phyloP scores from a whole-genome alignment of 2,888 invertebrate genomes.

The Mantis religiosa region DNA sequence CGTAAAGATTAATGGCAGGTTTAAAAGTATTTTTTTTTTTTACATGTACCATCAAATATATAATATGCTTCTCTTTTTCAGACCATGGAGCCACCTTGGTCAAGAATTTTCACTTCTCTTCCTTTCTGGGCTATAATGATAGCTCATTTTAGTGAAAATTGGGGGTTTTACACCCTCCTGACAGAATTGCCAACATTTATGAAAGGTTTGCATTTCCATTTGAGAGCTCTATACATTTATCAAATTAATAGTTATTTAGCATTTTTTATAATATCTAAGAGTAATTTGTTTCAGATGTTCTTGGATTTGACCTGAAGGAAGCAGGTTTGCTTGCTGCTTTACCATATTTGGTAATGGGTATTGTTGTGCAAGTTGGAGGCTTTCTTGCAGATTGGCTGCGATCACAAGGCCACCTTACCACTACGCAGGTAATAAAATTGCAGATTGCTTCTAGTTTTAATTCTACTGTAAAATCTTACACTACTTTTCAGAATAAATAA shows the following conservation, averaged over 20 bases:
- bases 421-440: constrained; percentile 42
- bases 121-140: constrained; percentile 44
- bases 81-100: constrained; percentile 41
- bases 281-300: constrained; percentile 31
- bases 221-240: background rate
- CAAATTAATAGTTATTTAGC: no score
- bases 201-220: constrained; percentile 36
- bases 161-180: constrained; percentile 47
- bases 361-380: constrained; percentile 49
- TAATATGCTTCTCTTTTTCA: constrained; percentile 24
- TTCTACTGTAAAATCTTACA: no score
- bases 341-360: constrained; percentile 52
- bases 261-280: no score
- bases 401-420: constrained; percentile 39
- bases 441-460: no score
- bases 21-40: background rate
- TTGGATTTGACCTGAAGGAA: constrained; percentile 39
- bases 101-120: constrained; percentile 39
- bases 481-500: no score
- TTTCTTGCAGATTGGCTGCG: constrained; percentile 49
- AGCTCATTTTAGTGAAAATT: constrained; percentile 45
- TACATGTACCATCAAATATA: background rate
- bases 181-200: constrained; percentile 45
- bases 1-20: no score
- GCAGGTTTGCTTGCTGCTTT: constrained; percentile 50